These are phyloP conservation scores for Balaeniceps rex DNA, from an alignment of 2,113 vertebrate genomes.

Conservation along the genomic window DNA sequence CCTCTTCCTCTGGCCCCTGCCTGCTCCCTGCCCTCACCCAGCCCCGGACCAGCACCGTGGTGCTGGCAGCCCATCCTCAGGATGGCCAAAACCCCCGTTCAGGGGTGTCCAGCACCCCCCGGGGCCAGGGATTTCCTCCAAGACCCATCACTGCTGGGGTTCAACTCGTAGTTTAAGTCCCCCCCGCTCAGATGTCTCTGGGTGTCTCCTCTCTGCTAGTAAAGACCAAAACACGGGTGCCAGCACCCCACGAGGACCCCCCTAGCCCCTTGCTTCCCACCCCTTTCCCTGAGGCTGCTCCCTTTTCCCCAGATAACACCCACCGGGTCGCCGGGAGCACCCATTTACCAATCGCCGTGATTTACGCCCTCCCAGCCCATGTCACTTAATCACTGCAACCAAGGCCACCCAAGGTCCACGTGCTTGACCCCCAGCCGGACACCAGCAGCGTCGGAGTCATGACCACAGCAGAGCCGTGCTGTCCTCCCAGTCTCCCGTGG, in stretches of 20 bases:
- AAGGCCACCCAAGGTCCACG: neutral
- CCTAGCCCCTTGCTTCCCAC: neutral
- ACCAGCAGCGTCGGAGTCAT: neutral
- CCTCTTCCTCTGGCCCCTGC: neutral
- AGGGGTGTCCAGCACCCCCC: neutral
- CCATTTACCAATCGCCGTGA: neutral
- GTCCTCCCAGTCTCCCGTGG: neutral
- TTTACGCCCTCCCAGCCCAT: neutral
- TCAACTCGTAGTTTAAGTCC: neutral
- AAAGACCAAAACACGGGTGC: neutral
- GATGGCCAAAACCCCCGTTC: neutral
- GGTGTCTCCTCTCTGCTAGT: neutral
- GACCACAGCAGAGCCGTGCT: fast-evolving
- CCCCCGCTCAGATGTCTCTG: neutral
- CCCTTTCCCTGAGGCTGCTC: neutral
- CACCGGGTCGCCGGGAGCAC: neutral
- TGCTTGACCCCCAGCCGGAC: neutral
- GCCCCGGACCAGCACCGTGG: fast-evolving
- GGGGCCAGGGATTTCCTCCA: neutral
- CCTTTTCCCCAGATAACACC: neutral
- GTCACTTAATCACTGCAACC: neutral
- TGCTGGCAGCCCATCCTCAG: neutral
- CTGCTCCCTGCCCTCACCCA: neutral
- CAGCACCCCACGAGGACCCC: neutral
- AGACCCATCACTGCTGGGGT: neutral